Conservation (phyloP, 2,113 vertebrate genomes). For the Colistium nudipinnis region DNA sequence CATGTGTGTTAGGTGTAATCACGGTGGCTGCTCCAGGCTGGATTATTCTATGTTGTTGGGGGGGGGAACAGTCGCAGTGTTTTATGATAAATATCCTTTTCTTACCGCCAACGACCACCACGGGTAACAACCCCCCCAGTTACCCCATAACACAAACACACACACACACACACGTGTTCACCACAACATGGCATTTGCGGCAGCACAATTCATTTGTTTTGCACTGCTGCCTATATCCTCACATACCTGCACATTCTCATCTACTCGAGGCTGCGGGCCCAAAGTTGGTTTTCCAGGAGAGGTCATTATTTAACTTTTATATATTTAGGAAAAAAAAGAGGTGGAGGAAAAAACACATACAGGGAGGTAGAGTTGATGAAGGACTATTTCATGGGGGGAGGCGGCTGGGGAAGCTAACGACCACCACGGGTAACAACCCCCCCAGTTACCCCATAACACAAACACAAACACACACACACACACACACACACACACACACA, state of each 20-base stretch:
- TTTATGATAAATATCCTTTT: slow-evolving; percentile 68
- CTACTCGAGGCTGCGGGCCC: slow-evolving; percentile 6
- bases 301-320: slow-evolving; percentile 18
- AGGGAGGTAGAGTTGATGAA: no score
- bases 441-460: neutral
- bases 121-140: neutral
- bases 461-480: slow-evolving; percentile 13
- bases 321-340: neutral
- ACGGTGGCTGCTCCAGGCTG: slow-evolving; percentile 52
- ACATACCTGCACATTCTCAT: no score
- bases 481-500: slow-evolving; percentile 28
- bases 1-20: slow-evolving; percentile 52
- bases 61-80: slow-evolving; percentile 48
- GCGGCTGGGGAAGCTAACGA: no score
- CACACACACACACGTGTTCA: slow-evolving; percentile 2
- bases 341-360: no score
- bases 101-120: slow-evolving; percentile 8
- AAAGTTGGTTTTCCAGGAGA: neutral
- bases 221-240: no score
- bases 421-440: neutral
- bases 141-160: slow-evolving; percentile 7
- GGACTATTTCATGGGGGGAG: no score
- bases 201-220: no score
- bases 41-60: slow-evolving; percentile 44
- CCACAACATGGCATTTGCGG: no score